phyloP scores from a whole-genome alignment of 2,113 vertebrate species.

The Acanthochromis polyacanthus region DNA sequence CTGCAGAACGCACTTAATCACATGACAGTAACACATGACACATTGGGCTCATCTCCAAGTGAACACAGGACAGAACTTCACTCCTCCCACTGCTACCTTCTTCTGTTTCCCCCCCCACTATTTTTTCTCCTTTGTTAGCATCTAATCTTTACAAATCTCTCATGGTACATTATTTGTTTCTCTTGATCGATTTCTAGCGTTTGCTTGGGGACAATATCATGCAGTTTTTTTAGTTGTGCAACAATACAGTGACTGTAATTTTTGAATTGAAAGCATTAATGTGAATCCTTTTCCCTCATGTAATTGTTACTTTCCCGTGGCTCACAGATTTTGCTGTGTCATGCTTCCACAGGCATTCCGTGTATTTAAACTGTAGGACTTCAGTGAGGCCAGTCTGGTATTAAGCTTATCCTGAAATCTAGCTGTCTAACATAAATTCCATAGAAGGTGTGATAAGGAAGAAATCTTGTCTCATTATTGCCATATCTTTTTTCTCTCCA shows the following conservation, averaged over 20 bases:
- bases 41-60: slow-evolving; percentile 30
- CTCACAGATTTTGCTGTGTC: slow-evolving; percentile 9
- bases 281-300: background rate
- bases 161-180: background rate
- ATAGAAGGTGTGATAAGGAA: background rate
- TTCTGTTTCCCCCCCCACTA: background rate
- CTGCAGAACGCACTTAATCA: slow-evolving; percentile 54
- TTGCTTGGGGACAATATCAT: background rate
- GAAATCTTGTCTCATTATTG: background rate
- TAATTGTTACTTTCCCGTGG: background rate
- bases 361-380: slow-evolving; percentile 15
- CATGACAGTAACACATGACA: slow-evolving; percentile 67
- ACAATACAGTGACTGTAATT: background rate
- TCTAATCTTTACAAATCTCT: background rate
- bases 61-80: slow-evolving; percentile 2
- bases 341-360: slow-evolving; percentile 14
- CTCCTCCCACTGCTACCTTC: background rate
- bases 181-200: background rate
- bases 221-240: background rate
- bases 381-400: slow-evolving; percentile 11
- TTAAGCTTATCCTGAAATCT: slow-evolving; percentile 17
- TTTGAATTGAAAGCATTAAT: background rate
- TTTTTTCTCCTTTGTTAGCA: background rate
- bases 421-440: background rate
- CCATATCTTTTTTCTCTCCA: background rate